Percentiles rank a stretch among this genome's conserved stretches.
These are phyloP conservation scores for Margarornis squamiger DNA, from an alignment of 2,797 vertebrate species.

Conservation along the genomic window DNA sequence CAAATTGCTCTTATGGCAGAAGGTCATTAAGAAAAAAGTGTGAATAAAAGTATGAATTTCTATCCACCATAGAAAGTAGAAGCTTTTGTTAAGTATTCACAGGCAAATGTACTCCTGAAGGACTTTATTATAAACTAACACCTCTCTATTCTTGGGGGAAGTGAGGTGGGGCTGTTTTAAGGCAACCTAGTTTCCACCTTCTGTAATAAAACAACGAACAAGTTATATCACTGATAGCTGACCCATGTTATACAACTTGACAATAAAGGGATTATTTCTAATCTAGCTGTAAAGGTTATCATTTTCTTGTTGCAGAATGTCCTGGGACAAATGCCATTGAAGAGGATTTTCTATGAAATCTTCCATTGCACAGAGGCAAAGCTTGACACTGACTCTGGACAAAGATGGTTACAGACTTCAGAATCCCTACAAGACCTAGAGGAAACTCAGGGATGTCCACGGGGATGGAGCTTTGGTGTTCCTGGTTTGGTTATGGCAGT, in stretches of 20 bases:
- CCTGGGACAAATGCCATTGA: neutral
- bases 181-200: neutral
- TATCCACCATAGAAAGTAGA: neutral
- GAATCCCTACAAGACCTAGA: neutral
- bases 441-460: neutral
- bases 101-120: conserved; percentile 47
- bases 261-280: neutral
- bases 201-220: neutral
- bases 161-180: neutral
- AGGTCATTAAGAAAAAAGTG: conserved; percentile 65
- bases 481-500: neutral
- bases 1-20: conserved; percentile 67
- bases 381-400: neutral
- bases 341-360: neutral
- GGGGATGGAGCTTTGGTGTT: neutral
- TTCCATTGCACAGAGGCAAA: neutral
- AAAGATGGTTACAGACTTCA: neutral
- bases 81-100: conserved; percentile 13
- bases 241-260: neutral
- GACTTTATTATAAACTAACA: conserved; percentile 26
- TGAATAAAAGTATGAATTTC: conserved; percentile 57
- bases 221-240: neutral
- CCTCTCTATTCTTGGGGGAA: neutral
- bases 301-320: neutral
- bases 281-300: neutral